Percentiles rank a stretch among this genome's conserved stretches.
These are phyloP conservation scores for Xenopus laevis DNA, from an alignment of 2,113 vertebrate genomes.

Conservation along the genomic window DNA sequence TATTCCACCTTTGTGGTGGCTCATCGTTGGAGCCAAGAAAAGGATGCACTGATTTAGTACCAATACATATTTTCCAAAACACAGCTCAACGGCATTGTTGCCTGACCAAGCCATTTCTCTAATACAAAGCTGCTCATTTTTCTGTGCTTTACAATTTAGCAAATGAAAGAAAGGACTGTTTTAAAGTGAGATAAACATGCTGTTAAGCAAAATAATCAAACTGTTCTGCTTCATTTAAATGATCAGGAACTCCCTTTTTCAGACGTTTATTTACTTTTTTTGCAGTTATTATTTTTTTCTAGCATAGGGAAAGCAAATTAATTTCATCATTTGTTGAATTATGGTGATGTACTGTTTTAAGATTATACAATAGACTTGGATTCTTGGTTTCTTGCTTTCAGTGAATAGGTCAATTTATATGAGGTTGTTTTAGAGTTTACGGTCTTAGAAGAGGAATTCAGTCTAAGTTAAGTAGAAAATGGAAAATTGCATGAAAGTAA, in stretches of 20 bases:
- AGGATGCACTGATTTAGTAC: no score
- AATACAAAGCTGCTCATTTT: not conserved
- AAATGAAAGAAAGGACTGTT: constrained; percentile 2
- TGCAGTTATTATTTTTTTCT: not conserved
- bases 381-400: no score
- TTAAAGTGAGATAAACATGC: not conserved
- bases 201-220: constrained; percentile 7
- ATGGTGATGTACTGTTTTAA: not conserved
- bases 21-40: no score
- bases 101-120: constrained; percentile 3
- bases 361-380: not conserved
- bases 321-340: not conserved
- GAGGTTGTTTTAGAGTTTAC: not conserved
- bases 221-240: constrained; percentile 14
- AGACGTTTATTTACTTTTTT: not conserved
- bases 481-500: no score
- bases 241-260: constrained; percentile 3
- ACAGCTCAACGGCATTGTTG: not conserved
- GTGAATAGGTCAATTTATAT: no score
- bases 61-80: not conserved
- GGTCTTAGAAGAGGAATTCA: not conserved
- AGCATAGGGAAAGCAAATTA: not conserved
- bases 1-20: no score
- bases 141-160: not conserved
- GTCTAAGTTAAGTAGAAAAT: not conserved